Base-by-base conservation (phyloP, 2,888 invertebrate species). In the Notodromas monacha region DNA sequence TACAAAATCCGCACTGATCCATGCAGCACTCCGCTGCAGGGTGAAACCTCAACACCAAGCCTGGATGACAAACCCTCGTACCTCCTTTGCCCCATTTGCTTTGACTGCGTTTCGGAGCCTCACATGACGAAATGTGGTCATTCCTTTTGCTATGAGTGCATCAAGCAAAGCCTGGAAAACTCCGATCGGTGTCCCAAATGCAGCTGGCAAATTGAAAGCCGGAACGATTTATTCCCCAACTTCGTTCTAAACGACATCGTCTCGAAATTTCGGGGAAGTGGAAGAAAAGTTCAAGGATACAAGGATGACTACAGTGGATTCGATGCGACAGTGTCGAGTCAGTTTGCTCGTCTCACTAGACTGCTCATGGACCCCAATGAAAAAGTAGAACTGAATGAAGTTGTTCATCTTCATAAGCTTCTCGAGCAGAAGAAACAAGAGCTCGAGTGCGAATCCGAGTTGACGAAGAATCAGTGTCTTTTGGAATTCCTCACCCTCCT, bases 61-160 rank as follows among this genome's bases (percentile, higher is more conserved):
- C n/a, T 5, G 30, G 16, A 26, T 13, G 29, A 35, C 29, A 35
- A 37, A 8, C 6, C 21, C 6, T 6, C 21, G 21, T 40, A 40
- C 16, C 38, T 38, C 41, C 50, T 60, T 31, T 72, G 79, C 45
- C 73, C 77, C 0, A 67, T 79, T 31, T 84, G 84, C 51, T 72
- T 77, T 50, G 72, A 76, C 47, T 52, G 73, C 29, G 73, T 81
- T 35, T 67, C 68, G 39, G 77, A 77, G 48, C 77, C 81, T 0
- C 68, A 76, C 48, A 74, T 81, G 42, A 79, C 79, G 0, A 63
- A 68, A 38, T 81, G 84, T 50, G 81, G 81, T 0, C 81, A 84
- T 47, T 77, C 77, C 2, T 84, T 74, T 52, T 84, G 84, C 49
- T 65, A 63, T 44, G 58, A 61, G 12, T 84, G 81, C 49, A 70